These are phyloP conservation scores for Trissonchulus latispiculum DNA, from an alignment of 2,888 invertebrate species.

Conservation along the genomic window DNA sequence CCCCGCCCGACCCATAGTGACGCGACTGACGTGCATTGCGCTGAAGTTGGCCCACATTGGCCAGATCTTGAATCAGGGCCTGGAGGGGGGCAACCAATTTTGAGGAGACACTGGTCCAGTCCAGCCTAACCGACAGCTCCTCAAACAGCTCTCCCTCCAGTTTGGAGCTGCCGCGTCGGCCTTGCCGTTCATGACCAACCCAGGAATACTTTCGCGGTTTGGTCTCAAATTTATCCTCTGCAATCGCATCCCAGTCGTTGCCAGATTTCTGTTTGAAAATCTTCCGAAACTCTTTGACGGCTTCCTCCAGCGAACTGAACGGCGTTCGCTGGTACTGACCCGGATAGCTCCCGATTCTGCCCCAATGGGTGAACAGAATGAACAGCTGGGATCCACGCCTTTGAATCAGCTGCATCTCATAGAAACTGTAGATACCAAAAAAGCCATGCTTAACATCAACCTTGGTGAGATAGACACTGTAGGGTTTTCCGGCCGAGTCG, in stretches of 20 bases:
- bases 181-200: constrained; percentile 45
- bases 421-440: constrained; percentile 52
- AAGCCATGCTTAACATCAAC: constrained; percentile 48
- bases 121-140: constrained; percentile 42
- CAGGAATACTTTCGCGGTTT: constrained; percentile 50
- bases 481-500: constrained; percentile 32
- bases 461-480: constrained; percentile 48
- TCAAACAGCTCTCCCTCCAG: constrained; percentile 26
- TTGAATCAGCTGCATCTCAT: constrained; percentile 52
- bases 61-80: constrained; percentile 46
- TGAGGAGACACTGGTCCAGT: constrained; percentile 41
- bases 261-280: constrained; percentile 51
- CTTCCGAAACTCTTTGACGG: constrained; percentile 50
- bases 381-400: constrained; percentile 47
- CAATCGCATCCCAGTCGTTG: constrained; percentile 46
- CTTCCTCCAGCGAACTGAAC: constrained; percentile 46
- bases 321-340: constrained; percentile 51
- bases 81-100: constrained; percentile 41
- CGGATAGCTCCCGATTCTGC: constrained; percentile 48
- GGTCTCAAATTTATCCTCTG: constrained; percentile 29
- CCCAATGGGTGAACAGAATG: constrained; percentile 52
- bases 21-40: constrained; percentile 19
- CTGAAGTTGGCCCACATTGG: constrained; percentile 34
- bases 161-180: no score
- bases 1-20: not conserved